Conservation (phyloP, 2,888 invertebrate species). For the Mythimna pallens region DNA sequence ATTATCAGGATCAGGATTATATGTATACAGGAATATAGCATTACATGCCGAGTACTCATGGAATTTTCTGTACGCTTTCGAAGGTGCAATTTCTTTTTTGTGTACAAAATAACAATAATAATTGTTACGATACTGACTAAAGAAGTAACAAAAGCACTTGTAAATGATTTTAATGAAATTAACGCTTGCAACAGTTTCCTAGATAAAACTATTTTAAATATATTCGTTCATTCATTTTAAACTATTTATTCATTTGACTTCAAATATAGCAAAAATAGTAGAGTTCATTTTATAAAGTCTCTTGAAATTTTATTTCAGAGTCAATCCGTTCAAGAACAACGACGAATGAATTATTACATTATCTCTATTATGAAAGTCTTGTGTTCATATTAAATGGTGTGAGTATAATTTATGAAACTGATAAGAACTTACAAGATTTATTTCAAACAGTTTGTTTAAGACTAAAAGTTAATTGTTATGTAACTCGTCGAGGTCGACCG, state of each 20-base stretch:
- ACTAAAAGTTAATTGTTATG: background rate
- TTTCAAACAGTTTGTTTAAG: constrained; percentile 1
- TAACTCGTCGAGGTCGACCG: no score
- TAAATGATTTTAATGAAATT: no score
- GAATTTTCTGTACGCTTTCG: no score
- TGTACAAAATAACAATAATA: no score
- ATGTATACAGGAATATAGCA: no score
- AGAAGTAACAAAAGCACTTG: no score
- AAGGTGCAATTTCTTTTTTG: no score
- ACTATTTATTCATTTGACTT: background rate
- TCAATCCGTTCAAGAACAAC: constrained; percentile 6
- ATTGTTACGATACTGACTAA: no score
- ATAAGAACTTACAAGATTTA: constrained; percentile 40
- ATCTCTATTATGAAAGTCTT: constrained; percentile 13
- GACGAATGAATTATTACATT: background rate
- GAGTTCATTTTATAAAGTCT: background rate
- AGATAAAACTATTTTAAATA: background rate
- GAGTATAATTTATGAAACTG: constrained; percentile 41
- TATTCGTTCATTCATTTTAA: no score
- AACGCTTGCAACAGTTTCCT: no score
- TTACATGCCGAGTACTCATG: no score
- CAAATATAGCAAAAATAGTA: background rate
- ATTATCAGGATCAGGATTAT: no score
- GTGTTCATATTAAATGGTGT: constrained; percentile 43
- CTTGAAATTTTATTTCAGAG: constrained; percentile 9